Conservation (phyloP, 2,113 vertebrate species). For the Actinemys pallida region DNA sequence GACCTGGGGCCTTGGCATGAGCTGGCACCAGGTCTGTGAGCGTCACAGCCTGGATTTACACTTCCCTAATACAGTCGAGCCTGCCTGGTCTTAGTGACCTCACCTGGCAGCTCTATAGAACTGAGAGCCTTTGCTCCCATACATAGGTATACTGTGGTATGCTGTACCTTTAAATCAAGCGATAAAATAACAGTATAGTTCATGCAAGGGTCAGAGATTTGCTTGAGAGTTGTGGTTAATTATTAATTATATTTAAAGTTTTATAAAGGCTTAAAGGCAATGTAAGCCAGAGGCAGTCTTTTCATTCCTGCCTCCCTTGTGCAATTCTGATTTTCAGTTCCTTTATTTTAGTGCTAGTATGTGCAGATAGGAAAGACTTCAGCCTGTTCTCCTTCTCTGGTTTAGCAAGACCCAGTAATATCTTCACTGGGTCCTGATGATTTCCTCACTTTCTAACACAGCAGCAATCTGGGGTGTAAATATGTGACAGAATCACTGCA, state of each 20-base stretch:
- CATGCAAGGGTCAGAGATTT: conserved; percentile 63
- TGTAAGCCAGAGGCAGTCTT: conserved; percentile 62
- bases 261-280: conserved; percentile 74
- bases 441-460: not conserved
- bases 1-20: not conserved
- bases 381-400: not conserved
- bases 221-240: conserved; percentile 70
- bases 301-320: conserved; percentile 59
- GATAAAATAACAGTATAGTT: conserved; percentile 61
- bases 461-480: not conserved
- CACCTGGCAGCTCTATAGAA: not conserved
- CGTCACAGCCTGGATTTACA: not conserved
- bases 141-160: not conserved
- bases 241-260: conserved; percentile 79
- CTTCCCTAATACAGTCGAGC: not conserved
- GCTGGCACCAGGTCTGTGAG: too few species aligned
- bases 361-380: not conserved
- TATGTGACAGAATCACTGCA: not conserved
- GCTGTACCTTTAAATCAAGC: conserved; percentile 29
- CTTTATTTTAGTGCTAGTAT: conserved; percentile 4
- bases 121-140: not conserved
- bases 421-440: not conserved
- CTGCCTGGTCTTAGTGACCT: not conserved
- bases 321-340: conserved; percentile 54
- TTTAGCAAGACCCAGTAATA: not conserved